Conservation (phyloP, 1,140 invertebrate species). For the Tetramorium parvispinum region DNA sequence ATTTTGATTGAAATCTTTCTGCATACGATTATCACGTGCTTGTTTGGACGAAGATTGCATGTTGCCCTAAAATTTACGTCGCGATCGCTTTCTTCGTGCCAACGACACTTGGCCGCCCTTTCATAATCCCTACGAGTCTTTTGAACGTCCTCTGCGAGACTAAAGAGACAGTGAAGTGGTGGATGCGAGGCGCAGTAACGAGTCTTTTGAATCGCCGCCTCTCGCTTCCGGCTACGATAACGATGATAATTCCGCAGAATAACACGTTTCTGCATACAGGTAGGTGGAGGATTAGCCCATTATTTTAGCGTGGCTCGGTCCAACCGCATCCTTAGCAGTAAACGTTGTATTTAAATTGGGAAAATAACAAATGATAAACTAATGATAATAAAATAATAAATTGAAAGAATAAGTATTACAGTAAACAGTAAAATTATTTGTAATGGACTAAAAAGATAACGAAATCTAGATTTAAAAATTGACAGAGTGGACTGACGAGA, state of each 20-base stretch:
- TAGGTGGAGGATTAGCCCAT: background rate
- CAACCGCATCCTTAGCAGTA: background rate
- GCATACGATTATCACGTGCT: background rate
- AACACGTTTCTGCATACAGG: constrained; percentile 32
- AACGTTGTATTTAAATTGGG: background rate
- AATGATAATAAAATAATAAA: too few species aligned
- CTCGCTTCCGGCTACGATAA: constrained; percentile 48
- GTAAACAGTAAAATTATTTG: background rate
- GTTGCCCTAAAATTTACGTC: constrained; percentile 15
- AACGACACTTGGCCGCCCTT: constrained; percentile 44
- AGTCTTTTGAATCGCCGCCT: constrained; percentile 57
- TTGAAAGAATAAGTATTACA: background rate
- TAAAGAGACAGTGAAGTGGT: constrained; percentile 55
- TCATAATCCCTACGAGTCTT: constrained; percentile 53
- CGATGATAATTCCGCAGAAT: constrained; percentile 37
- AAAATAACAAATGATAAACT: background rate
- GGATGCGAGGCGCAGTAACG: constrained; percentile 45
- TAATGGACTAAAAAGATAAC: background rate
- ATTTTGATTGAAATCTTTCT: background rate
- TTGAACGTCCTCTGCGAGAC: constrained; percentile 42
- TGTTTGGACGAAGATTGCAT: background rate
- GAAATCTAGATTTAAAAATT: background rate
- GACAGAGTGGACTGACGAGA: background rate
- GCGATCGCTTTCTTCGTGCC: background rate
- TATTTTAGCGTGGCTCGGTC: background rate